Base-by-base conservation (phyloP, 2,888 invertebrate genomes). In the Rotaria magnacalcarata region DNA sequence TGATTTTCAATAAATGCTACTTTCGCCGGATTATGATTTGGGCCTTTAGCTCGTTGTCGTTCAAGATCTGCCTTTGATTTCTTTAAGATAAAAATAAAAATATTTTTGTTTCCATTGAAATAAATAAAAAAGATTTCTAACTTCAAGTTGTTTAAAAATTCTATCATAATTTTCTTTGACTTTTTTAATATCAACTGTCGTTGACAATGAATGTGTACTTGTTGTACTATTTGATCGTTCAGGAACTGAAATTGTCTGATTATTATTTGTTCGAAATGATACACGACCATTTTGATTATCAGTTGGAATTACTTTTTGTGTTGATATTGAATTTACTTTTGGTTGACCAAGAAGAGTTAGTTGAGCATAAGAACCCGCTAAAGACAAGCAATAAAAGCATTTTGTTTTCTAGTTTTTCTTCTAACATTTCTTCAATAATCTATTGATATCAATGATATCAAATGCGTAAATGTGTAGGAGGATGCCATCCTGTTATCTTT, bases 311-410 rank as follows among this genome's bases (percentile, higher is more conserved):
- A 41, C 6, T 47, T 80, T 80, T 80, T 80, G 80, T 21, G 80
- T 4, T 1, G 47, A 47, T 47, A 3, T 47, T 80, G 80, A 47
- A 80, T 14, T 47, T 34, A 67, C 14, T 67, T 67, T 67, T 43
- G 80, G 47, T 47, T 80, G 80, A n/a, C 80, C 80, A 24, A 80
- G 80, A 47, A 80, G 47, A 80, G 80, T 80, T n/a, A 80, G 47
- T 47, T 43, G 47, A 47, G 80, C 80, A 80, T 80, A 80, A 2
- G 80, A 80, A 47, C 80, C 80, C 21, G 80, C 80, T 80, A 80
- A 24, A 80, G 41, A 47, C 7, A 75, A 75, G 21, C 21, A 47
- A 43, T 24, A 43, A 4, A 47, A 47, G 7, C 5, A 34, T 34
- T 24, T 8, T 56, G 16, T 24, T 56, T 56, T 24, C 24, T 56